Percentiles rank a stretch among this genome's conserved stretches.
These are phyloP conservation scores for Corythaeola cristata DNA, from an alignment of 2,113 vertebrate genomes.

Conservation along the genomic window DNA sequence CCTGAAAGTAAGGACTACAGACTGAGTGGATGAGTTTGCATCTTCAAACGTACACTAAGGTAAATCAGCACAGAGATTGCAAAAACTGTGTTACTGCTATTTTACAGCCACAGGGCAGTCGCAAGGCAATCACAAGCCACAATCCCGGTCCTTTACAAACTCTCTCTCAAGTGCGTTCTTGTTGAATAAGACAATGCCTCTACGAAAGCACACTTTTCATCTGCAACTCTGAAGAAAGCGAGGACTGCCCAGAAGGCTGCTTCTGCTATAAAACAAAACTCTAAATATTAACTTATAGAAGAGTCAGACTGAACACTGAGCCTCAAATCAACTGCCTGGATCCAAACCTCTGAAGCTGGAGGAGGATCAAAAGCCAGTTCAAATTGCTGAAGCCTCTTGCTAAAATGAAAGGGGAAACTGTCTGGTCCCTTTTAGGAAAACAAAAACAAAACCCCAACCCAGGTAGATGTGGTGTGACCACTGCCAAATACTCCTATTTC, in stretches of 20 bases:
- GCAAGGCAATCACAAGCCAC: not conserved
- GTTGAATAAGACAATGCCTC: not conserved
- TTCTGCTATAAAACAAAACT: not conserved
- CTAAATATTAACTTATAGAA: not conserved
- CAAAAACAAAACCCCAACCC: not conserved
- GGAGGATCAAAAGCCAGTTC: not conserved
- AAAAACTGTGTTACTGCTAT: not conserved
- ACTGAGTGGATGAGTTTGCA: not conserved
- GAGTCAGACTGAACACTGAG: not conserved
- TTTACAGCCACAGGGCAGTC: not conserved
- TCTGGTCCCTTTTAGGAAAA: not conserved
- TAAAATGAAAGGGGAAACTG: not conserved
- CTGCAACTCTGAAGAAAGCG: not conserved
- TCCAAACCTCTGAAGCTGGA: constrained; percentile 12
- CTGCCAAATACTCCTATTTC: not conserved
- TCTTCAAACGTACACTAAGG: not conserved
- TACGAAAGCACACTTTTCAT: not conserved
- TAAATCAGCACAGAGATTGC: not conserved
- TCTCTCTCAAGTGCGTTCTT: not conserved
- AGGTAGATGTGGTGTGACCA: not conserved
- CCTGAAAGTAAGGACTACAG: not conserved
- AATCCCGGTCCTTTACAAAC: not conserved
- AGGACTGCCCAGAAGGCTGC: not conserved
- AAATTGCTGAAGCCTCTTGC: not conserved
- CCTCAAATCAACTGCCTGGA: not conserved